These are phyloP conservation scores for Drosophila prostipennis DNA, from an alignment of 2,888 invertebrate genomes.

Conservation along the genomic window DNA sequence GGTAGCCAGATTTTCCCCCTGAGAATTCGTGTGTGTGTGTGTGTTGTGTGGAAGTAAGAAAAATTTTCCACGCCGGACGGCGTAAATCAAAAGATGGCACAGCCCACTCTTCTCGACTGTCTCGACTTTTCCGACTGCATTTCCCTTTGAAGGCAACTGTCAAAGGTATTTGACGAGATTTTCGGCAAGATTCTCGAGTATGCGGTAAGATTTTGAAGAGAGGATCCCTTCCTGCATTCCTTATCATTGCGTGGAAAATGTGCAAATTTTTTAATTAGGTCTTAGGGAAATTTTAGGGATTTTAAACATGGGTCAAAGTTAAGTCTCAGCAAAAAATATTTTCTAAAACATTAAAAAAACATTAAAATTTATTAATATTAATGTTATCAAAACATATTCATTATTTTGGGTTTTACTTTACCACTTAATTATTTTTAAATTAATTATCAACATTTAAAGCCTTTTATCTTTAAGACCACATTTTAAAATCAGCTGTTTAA, in stretches of 20 bases:
- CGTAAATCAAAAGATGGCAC: conserved; percentile 65
- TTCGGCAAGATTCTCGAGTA: conserved; percentile 57
- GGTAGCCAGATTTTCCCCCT: conserved; percentile 27
- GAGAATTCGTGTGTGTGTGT: conserved; percentile 25
- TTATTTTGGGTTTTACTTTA: too few relatives aligned
- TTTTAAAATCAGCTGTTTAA: background rate
- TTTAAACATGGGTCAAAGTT: background rate
- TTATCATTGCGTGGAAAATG: background rate
- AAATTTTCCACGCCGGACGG: conserved; percentile 72
- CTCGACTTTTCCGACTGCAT: conserved; percentile 46
- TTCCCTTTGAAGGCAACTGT: conserved; percentile 66
- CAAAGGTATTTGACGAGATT: conserved; percentile 64
- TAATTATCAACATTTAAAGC: too few relatives aligned
- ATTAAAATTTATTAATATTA: too few relatives aligned
- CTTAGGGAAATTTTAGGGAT: background rate
- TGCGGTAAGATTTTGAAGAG: conserved; percentile 30
- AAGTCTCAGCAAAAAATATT: too few relatives aligned
- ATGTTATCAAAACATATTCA: too few relatives aligned
- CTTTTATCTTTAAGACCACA: too few relatives aligned
- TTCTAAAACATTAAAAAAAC: too few relatives aligned
- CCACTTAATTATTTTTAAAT: too few relatives aligned
- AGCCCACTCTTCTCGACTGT: conserved; percentile 3
- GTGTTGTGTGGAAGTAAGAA: conserved; percentile 45
- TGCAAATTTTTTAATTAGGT: background rate
- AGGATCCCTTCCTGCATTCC: conserved; percentile 8